Evolutionary conservation across 1,140 invertebrate species (phyloP).

Genomic region (Parasteatoda tepidariorum): DNA sequence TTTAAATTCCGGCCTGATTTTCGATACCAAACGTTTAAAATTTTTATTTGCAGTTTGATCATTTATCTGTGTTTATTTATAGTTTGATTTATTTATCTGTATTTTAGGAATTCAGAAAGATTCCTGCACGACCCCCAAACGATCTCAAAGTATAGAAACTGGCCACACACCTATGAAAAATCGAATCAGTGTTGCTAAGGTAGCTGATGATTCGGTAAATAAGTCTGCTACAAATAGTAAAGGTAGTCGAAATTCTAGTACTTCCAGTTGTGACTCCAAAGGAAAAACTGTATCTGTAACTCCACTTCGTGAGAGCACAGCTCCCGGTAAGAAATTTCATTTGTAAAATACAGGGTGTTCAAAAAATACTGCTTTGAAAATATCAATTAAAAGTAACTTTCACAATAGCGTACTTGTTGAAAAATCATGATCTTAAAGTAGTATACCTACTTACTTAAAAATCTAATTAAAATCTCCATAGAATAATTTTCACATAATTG

Average conservation of each 20-base stretch:
- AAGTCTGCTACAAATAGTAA: not conserved
- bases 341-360: not conserved
- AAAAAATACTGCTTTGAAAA: no score
- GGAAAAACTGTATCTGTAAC: not conserved
- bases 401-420: no score
- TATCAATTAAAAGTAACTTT: no score
- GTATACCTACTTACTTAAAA: no score
- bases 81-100: no score
- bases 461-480: no score
- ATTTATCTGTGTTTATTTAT: no score
- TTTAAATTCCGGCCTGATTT: no score
- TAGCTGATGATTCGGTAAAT: not conserved
- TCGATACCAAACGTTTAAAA: no score
- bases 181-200: not conserved
- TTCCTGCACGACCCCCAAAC: slow-evolving; percentile 10
- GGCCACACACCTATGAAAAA: slow-evolving; percentile 39
- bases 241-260: slow-evolving; percentile 40
- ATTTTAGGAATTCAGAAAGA: slow-evolving; percentile 17
- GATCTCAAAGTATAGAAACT: slow-evolving; percentile 49
- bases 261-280: slow-evolving; percentile 38
- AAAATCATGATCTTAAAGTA: no score
- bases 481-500: no score
- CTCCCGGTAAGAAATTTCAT: not conserved
- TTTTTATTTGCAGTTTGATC: no score
- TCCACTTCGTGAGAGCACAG: not conserved